Conservation (phyloP, 2,113 vertebrate genomes). For the Microtus richardsoni region DNA sequence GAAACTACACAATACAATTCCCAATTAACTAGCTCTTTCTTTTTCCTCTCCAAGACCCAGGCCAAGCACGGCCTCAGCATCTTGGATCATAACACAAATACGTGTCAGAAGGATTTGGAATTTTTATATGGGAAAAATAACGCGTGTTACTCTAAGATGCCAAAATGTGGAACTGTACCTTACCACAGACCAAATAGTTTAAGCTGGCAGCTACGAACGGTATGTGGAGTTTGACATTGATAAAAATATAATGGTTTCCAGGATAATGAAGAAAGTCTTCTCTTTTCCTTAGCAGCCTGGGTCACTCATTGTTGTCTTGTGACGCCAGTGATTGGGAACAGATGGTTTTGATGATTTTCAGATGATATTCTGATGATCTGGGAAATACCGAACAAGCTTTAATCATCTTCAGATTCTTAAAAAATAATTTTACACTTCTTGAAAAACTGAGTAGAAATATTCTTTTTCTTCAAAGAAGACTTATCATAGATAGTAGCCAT, state of each 20-base stretch:
- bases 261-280: neutral
- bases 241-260: neutral
- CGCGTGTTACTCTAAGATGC: neutral
- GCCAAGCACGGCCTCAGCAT: rapidly evolving
- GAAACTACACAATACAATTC: neutral
- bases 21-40: neutral
- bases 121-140: neutral
- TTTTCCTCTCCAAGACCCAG: neutral
- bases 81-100: neutral
- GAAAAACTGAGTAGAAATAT: neutral
- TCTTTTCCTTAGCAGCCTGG: neutral
- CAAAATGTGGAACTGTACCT: neutral
- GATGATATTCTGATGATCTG: slow-evolving; percentile 60
- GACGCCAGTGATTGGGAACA: slow-evolving; percentile 38
- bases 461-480: slow-evolving; percentile 11
- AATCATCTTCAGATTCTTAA: slow-evolving; percentile 64
- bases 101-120: neutral
- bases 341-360: slow-evolving; percentile 46
- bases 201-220: neutral
- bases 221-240: neutral
- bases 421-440: slow-evolving; percentile 59
- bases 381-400: slow-evolving; percentile 29
- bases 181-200: neutral
- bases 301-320: neutral
- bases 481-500: neutral